Evolutionary conservation across 1,140 invertebrate species (phyloP), one percentile per base, ranked within the genome.

Genomic region (Campoletis sonorensis): DNA sequence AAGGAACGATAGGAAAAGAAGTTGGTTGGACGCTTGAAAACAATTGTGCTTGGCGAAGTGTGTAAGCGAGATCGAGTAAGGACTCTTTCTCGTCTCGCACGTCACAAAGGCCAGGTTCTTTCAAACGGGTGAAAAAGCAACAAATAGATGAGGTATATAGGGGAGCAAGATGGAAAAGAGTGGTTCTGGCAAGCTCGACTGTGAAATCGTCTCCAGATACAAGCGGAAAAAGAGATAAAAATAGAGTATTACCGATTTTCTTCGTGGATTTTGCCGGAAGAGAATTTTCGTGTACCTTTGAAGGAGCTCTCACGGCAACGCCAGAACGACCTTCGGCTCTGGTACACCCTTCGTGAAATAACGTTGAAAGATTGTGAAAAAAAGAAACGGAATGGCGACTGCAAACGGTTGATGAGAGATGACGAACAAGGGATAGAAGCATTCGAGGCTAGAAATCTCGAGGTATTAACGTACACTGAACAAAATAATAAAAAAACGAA

Each of bases 251-350:
- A 84, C 82, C 81, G 76, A 79, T 86, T 87, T 85, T 81, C 84
- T 83, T 83, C 81, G n/a, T 72, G 81, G 84, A 83, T 82, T 84
- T 79, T 30, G 71, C 49, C 13, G 81, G 79, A 82, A 82, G 82
- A 80, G 80, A 84, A 84, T 79, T 83, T 80, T 80, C 51, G 79
- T 40, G 77, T 64, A 78, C 79, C 86, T 87, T 87, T 87, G 86
- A 84, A 82, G 79, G 61, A 75, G 70, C 45, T 30, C 33, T 68
- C 54, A 23, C 26, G 40, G 8, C 58, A 51, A 18, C 49, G 67
- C 45, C 54, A 61, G 75, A 70, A 70, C 23, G 30, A 67, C 16
- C 67, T 78, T 33, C 75, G 26, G 15, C 61, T 45, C 27, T 54
- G 33, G 71, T 33, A 51, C 58, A 73, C 79, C 61, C 18, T 21